phyloP scores from a whole-genome alignment of 2,113 vertebrate species.

The Mugil cephalus region DNA sequence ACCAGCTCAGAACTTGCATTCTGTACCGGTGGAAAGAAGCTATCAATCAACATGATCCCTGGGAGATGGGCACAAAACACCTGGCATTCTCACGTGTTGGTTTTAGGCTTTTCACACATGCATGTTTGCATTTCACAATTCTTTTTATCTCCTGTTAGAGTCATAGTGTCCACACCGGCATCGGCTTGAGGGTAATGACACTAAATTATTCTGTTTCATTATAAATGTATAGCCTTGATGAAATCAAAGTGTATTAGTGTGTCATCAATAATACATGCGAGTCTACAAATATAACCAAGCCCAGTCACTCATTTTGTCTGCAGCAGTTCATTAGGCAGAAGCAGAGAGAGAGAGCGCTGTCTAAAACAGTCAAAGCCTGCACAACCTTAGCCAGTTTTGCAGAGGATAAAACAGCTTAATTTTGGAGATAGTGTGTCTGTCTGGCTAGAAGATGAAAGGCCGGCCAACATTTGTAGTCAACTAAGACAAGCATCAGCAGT shows the following conservation, averaged over 20 bases:
- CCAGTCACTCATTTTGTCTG: slow-evolving; percentile 28
- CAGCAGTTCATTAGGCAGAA: slow-evolving; percentile 30
- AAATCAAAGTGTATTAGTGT: slow-evolving; percentile 50
- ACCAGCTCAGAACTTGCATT: too few relatives aligned
- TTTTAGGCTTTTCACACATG: not conserved
- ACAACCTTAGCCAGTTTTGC: slow-evolving; percentile 27
- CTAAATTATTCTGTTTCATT: slow-evolving; percentile 49
- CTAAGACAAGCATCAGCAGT: slow-evolving; percentile 17
- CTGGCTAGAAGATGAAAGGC: slow-evolving; percentile 18
- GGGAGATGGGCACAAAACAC: not conserved
- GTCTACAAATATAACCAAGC: slow-evolving; percentile 44
- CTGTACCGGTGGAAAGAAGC: too few relatives aligned
- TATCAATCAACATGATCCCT: not conserved
- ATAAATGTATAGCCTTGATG: slow-evolving; percentile 27
- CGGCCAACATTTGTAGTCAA: slow-evolving; percentile 18
- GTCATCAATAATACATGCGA: slow-evolving; percentile 57
- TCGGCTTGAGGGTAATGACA: not conserved
- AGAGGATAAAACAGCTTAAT: slow-evolving; percentile 35
- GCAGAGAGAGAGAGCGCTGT: slow-evolving; percentile 14
- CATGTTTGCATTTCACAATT: not conserved
- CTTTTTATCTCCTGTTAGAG: not conserved
- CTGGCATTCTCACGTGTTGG: not conserved
- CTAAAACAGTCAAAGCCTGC: slow-evolving; percentile 23
- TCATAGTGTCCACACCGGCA: not conserved
- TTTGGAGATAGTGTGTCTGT: slow-evolving; percentile 31